Evolutionary conservation across 2,797 vertebrate genomes (phyloP), one percentile per base, ranked within the genome.

Genomic region (Telmatherina bonti): DNA sequence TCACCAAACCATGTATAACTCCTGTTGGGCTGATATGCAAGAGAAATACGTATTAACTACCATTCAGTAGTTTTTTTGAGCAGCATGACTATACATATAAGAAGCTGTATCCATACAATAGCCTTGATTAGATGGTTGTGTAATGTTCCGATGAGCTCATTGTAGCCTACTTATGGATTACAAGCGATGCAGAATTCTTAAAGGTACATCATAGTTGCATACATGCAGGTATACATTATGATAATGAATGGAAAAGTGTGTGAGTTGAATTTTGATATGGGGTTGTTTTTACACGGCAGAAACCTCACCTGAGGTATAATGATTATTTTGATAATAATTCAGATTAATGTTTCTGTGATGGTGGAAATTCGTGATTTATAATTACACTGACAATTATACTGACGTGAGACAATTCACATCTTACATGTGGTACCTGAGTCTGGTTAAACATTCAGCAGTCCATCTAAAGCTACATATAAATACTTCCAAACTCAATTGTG

Each of bases 111-210:
- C 18, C 52, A 29, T 18, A 18, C 12, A 53, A 18, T 7, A 29
- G 27, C 51, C 1, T 53, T 53, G 51, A 53, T 53, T 53, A 53
- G 27, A 53, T 11, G 52, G 52, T 53, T 29, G 52, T 53, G 52
- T 18, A 18, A 27, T 29, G 52, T 53, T 53, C 26, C 29, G 27
- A 53, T 62, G 12, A 29, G 26, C 26, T 15, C 51, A 29, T 65
- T 7, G 18, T 62, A 62, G 59, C 38, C 26, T 36, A 63, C 47
- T 52, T 52, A 51, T 51, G 31, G 45, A 36, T 47, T 47, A 47
- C 7, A 33, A 47, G 29, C 53, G 35, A 8, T 26, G n/a, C 12
- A 43, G 5, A 35, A 29, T 41, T 26, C 26, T 65, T 27, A 30
- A 26, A 35, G 9, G 22, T 49, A 27, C 41, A 67, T 35, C 30